Percentiles rank a stretch among this genome's conserved stretches.
Evolutionary conservation across 2,797 vertebrate genomes (phyloP).

Genomic region (Myotis myotis): DNA sequence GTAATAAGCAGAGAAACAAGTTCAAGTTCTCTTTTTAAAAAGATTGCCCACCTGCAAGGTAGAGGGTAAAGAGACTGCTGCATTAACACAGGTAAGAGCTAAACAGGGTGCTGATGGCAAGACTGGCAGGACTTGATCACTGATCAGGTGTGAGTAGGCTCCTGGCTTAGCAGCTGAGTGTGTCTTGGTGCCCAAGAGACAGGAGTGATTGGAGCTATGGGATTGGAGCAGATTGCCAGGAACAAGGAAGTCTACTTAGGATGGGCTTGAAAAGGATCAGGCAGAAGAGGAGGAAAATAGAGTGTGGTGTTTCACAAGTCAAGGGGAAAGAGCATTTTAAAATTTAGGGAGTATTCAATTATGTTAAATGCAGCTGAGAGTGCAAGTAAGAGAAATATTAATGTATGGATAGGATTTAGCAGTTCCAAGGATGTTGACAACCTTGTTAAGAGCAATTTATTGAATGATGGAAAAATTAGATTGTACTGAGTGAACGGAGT

Average conservation of each 20-base stretch:
- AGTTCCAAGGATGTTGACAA: background rate
- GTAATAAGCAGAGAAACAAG: background rate
- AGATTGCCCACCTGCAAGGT: background rate
- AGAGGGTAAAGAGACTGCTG: background rate
- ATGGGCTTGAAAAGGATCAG: background rate
- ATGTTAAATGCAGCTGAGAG: background rate
- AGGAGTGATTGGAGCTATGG: background rate
- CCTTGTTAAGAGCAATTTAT: background rate
- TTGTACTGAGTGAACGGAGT: background rate
- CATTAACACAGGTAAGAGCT: background rate
- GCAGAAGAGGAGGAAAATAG: background rate
- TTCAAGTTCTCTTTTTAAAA: conserved; percentile 35
- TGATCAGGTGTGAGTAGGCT: background rate
- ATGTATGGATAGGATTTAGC: background rate
- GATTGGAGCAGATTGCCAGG: background rate
- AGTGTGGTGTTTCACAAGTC: background rate
- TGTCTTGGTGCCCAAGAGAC: background rate
- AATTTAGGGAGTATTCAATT: background rate
- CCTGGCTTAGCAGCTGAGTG: background rate
- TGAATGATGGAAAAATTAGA: background rate
- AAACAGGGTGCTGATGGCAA: background rate
- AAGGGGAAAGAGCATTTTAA: background rate
- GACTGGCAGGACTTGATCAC: background rate
- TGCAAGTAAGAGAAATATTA: background rate
- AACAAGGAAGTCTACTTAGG: background rate